phyloP scores from a whole-genome alignment of 2,797 vertebrate species.

The Pitangus sulphuratus region DNA sequence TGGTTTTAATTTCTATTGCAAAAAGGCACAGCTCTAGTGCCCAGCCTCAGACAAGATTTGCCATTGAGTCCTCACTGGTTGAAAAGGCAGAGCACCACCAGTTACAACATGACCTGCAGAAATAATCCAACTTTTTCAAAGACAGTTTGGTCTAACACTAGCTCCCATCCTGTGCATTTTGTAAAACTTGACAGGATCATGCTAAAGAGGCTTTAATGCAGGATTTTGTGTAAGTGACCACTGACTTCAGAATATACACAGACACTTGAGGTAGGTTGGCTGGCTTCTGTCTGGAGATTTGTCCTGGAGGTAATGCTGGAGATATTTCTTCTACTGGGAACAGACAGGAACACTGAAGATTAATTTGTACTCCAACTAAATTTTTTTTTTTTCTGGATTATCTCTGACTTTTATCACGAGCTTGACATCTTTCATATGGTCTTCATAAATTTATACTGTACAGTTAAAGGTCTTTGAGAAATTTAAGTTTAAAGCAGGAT shows the following conservation, averaged over 20 bases:
- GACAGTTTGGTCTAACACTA: neutral
- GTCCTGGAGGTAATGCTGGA: neutral
- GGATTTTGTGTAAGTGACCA: neutral
- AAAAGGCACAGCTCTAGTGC: neutral
- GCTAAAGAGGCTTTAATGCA: neutral
- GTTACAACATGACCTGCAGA: neutral
- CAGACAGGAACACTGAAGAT: neutral
- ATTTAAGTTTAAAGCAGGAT: constrained; percentile 21
- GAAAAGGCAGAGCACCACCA: neutral
- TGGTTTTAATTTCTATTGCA: neutral
- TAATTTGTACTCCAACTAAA: neutral
- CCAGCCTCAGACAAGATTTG: neutral
- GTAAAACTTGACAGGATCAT: neutral
- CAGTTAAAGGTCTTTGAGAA: constrained; percentile 24
- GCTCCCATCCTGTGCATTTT: neutral
- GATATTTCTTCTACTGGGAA: neutral
- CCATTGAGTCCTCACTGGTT: neutral
- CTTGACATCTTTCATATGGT: neutral
- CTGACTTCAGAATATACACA: neutral
- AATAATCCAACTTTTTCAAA: neutral
- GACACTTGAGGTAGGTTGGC: neutral
- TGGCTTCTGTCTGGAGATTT: neutral
- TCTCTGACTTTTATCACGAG: constrained; percentile 1
- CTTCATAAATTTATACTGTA: neutral
- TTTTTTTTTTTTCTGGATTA: neutral